Percentiles rank a stretch among this genome's conserved stretches.
Evolutionary conservation across 2,113 vertebrate species (phyloP).

Genomic region (Todiramphus chloris): DNA sequence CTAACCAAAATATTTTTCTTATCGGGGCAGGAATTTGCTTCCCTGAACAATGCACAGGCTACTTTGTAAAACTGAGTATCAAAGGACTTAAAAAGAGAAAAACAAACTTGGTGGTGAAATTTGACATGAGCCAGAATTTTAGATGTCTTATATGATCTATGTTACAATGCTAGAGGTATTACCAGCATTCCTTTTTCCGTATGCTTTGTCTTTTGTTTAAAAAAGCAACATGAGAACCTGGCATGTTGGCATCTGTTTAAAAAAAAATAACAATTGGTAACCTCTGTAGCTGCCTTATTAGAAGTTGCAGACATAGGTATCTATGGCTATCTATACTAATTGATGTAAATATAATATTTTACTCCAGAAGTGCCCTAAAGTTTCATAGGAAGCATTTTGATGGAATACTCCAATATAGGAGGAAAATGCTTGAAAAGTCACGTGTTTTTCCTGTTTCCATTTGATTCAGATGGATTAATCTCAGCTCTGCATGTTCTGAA

Average conservation of each 20-base stretch:
- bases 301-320: neutral
- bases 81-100: neutral
- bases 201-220: neutral
- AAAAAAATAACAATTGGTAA: neutral
- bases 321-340: neutral
- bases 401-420: neutral
- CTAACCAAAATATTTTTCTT: neutral
- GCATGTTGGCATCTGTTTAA: neutral
- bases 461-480: neutral
- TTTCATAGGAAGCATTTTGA: neutral
- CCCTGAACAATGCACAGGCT: neutral
- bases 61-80: neutral
- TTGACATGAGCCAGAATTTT: neutral
- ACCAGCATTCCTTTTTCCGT: neutral
- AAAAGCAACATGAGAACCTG: neutral
- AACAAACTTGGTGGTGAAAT: neutral
- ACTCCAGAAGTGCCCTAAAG: neutral
- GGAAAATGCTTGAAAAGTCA: neutral
- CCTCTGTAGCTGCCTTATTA: neutral
- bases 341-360: neutral
- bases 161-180: neutral
- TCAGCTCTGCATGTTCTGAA: neutral
- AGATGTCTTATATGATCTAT: neutral
- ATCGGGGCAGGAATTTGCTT: slow-evolving; percentile 28
- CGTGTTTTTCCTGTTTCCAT: neutral